Percentiles rank a stretch among this genome's conserved stretches.
Conservation (phyloP, 2,888 invertebrate species). For the Mycalesis mineus region DNA sequence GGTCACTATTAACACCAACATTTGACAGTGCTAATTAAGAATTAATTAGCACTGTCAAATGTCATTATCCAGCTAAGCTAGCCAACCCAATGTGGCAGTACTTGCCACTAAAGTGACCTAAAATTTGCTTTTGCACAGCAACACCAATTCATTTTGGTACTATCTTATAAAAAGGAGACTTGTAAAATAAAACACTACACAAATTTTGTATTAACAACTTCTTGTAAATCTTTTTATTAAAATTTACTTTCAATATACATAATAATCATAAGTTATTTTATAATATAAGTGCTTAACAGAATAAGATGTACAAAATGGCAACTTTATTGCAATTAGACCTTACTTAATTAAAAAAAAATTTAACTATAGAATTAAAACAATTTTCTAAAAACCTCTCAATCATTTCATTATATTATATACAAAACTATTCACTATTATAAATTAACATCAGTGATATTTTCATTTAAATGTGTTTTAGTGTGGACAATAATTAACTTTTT, state of each 20-base stretch:
- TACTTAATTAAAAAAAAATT: not conserved
- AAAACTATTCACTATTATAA: not conserved
- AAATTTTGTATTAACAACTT: conserved; percentile 28
- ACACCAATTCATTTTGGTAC: too few species aligned
- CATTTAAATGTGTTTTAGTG: not conserved
- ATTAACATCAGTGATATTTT: not conserved
- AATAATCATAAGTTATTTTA: not conserved
- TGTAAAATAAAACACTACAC: not conserved
- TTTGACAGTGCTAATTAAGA: too few species aligned
- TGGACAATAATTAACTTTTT: not conserved
- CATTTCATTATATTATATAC: not conserved
- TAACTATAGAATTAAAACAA: not conserved
- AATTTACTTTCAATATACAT: not conserved
- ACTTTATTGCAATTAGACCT: conserved; percentile 16
- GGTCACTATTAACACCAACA: too few species aligned
- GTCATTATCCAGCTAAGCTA: too few species aligned
- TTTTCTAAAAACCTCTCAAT: not conserved
- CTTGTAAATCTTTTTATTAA: conserved; percentile 18
- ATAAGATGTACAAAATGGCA: conserved; percentile 27
- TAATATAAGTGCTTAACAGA: conserved; percentile 14
- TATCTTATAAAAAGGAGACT: too few species aligned
- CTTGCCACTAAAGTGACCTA: too few species aligned
- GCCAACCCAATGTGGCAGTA: too few species aligned
- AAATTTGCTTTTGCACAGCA: too few species aligned
- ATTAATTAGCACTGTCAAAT: too few species aligned